A percentile compares a stretch with the other conserved stretches of the same genome.
Conservation (phyloP, 2,113 vertebrate genomes). For the Ceratotherium simum region DNA sequence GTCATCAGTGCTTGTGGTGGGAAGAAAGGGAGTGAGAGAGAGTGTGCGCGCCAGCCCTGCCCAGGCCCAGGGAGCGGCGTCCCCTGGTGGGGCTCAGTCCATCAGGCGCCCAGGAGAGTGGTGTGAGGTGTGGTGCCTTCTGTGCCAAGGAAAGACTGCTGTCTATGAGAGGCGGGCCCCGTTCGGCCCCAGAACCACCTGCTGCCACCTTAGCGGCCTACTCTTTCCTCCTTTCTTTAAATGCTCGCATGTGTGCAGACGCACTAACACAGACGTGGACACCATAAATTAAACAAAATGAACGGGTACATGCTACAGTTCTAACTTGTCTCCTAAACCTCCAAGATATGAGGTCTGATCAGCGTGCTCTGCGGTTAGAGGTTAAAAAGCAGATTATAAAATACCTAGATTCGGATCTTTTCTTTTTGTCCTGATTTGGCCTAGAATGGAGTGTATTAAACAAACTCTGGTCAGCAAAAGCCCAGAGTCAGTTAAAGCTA, state of each 20-base stretch:
- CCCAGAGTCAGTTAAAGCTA: slow-evolving; percentile 95
- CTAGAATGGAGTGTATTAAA: slow-evolving; percentile 97
- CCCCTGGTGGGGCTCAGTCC: slow-evolving; percentile 72
- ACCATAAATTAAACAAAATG: slow-evolving; percentile 82
- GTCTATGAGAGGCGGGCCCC: neutral
- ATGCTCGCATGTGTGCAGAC: slow-evolving; percentile 44
- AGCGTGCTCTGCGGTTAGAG: slow-evolving; percentile 95
- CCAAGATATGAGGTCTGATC: slow-evolving; percentile 95
- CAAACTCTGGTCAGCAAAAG: slow-evolving; percentile 91
- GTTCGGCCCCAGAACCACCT: slow-evolving; percentile 67
- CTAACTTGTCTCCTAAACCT: slow-evolving; percentile 92
- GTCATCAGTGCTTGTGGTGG: slow-evolving; percentile 88
- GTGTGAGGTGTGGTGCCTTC: slow-evolving; percentile 80
- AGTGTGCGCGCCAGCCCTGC: slow-evolving; percentile 15
- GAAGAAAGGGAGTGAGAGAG: slow-evolving; percentile 75
- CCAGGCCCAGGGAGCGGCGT: slow-evolving; percentile 56
- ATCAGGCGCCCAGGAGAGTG: slow-evolving; percentile 79
- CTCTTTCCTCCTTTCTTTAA: slow-evolving; percentile 66
- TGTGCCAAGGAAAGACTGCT: slow-evolving; percentile 59
- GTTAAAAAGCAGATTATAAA: slow-evolving; percentile 96
- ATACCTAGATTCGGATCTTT: slow-evolving; percentile 94
- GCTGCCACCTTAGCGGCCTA: slow-evolving; percentile 79
- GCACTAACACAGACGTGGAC: slow-evolving; percentile 71
- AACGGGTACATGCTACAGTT: slow-evolving; percentile 88
- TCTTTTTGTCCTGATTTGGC: slow-evolving; percentile 94